Evolutionary conservation across 2,797 vertebrate genomes (phyloP), one percentile per base, ranked within the genome.

Genomic region (Glossophaga mutica): DNA sequence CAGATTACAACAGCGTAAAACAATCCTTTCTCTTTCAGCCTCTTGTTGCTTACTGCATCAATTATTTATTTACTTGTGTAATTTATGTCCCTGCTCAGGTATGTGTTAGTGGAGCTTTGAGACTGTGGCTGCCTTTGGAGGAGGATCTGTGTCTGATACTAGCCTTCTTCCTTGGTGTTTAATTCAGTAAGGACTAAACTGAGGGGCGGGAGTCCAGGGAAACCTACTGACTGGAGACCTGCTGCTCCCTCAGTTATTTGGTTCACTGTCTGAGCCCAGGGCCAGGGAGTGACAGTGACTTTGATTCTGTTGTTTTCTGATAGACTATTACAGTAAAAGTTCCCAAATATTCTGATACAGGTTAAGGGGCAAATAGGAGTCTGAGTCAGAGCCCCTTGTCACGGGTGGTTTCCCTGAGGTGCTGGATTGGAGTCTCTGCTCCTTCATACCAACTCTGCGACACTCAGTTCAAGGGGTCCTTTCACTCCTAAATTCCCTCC

Each of bases 51-150:
- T 48, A 91, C 90, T 24, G 8, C 52, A 74, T 96, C 94, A 95
- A 65, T 97, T 97, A 95, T 96, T 97, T 94, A 96, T 85, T 87
- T 42, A 34, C 76, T 81, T 85, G 71, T 96, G 81, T 94, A 79
- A 84, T 94, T 94, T 55, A 22, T 39, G 55, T 89, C 90, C 48
- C 26, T 37, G 22, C 78, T 90, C 48, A 94, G 71, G 59, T 50
- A 16, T 42, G 10, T 84, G 70, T 65, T 68, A 39, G 59, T 42
- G 6, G 29, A 44, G 55, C 90, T 88, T 48, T 37, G 71, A 91
- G 62, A 37, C 85, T 14, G 32, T n/a, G 26, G 24, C 37, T 95
- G 18, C 50, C 34, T 73, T 76, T 67, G 68, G 73, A 77, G 78
- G 91, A 87, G 82, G 50, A 32, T 71, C 85, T 86, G 24, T 90